A percentile compares a stretch with the other conserved stretches of the same genome.
Evolutionary conservation across 2,797 vertebrate species (phyloP).

Genomic region (Epinephelus malabaricus): DNA sequence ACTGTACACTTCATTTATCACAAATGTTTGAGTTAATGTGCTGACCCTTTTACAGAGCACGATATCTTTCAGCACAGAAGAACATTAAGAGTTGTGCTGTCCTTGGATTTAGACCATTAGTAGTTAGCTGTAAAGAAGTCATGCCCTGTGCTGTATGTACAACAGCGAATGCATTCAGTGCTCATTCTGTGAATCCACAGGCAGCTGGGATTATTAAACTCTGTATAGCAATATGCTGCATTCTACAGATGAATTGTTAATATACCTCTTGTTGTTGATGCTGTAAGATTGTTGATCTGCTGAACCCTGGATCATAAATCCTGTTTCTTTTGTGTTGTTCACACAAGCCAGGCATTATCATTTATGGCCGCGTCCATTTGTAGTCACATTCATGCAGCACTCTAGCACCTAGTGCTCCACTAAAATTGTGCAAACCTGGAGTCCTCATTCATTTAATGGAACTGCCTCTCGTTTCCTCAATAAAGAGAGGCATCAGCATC

Average conservation of each 20-base stretch:
- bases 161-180: neutral
- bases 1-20: neutral
- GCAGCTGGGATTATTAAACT: neutral
- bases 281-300: neutral
- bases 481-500: slow-evolving; percentile 75
- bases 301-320: neutral
- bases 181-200: neutral
- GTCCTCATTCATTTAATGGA: slow-evolving; percentile 62
- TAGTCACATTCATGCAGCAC: slow-evolving; percentile 17
- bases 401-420: slow-evolving; percentile 33
- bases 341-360: neutral
- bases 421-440: slow-evolving; percentile 41
- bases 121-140: neutral
- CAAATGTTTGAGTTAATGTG: neutral
- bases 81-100: neutral
- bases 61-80: neutral
- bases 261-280: neutral
- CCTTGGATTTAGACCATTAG: neutral
- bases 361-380: slow-evolving; percentile 18
- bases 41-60: neutral
- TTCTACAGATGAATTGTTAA: slow-evolving; percentile 8
- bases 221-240: neutral
- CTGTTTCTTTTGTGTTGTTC: slow-evolving; percentile 12
- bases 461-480: slow-evolving; percentile 53
- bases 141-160: neutral